Evolutionary conservation across 2,113 vertebrate genomes (phyloP).

Genomic region (Chionomys nivalis): DNA sequence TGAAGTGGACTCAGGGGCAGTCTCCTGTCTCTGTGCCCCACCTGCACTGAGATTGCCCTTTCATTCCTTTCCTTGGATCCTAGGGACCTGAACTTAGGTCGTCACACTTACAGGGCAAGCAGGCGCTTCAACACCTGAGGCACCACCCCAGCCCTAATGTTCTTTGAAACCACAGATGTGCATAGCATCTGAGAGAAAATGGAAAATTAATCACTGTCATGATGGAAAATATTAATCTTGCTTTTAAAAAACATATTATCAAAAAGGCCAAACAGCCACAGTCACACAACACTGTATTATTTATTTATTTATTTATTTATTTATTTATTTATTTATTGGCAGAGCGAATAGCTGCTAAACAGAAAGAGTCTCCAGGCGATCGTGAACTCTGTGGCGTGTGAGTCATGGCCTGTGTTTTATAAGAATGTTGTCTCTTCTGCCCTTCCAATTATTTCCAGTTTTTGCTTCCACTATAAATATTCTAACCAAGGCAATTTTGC

Average conservation of each 20-base stretch:
- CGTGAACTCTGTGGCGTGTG: neutral
- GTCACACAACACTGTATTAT: too few species aligned
- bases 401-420: neutral
- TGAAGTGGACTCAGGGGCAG: neutral
- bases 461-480: neutral
- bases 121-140: too few species aligned
- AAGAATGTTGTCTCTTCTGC: neutral
- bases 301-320: neutral
- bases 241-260: neutral
- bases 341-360: neutral
- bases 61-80: neutral
- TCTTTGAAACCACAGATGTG: neutral
- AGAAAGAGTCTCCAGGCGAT: neutral
- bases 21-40: neutral
- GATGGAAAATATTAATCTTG: neutral
- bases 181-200: neutral
- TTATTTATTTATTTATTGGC: too few species aligned
- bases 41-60: neutral
- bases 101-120: too few species aligned
- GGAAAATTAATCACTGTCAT: neutral
- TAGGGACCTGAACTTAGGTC: neutral
- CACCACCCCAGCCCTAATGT: neutral
- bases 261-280: neutral
- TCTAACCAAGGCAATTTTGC: neutral
- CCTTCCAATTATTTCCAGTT: neutral